Evolutionary conservation across 2,888 invertebrate species (phyloP).

Genomic region (Trissolcus japonicus): DNA sequence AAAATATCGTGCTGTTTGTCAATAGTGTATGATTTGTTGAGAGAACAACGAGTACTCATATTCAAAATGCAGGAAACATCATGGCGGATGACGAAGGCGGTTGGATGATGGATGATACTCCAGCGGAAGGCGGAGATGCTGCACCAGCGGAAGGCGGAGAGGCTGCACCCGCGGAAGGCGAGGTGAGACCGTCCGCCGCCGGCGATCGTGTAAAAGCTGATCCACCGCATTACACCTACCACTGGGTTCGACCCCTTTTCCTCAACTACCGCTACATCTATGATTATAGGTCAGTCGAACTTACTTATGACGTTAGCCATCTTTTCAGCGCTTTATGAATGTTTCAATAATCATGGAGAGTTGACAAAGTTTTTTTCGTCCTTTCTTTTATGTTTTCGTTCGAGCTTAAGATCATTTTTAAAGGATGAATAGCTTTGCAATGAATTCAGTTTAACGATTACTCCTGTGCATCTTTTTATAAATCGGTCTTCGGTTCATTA

Average conservation of each 20-base stretch:
- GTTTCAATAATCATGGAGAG: constrained; percentile 6
- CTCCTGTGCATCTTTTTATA: no score
- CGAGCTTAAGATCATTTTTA: neutral
- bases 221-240: constrained; percentile 84
- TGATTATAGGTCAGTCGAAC: constrained; percentile 80
- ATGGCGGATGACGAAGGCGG: constrained; percentile 68
- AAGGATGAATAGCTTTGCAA: neutral
- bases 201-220: constrained; percentile 78
- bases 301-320: constrained; percentile 14
- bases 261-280: constrained; percentile 89
- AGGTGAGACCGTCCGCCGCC: constrained; percentile 53
- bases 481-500: no score
- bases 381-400: neutral
- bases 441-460: no score
- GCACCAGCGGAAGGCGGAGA: constrained; percentile 76
- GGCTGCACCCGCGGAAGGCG: constrained; percentile 71
- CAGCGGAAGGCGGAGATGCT: constrained; percentile 74
- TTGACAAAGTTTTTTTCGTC: neutral
- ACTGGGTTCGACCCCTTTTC: constrained; percentile 91
- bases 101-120: constrained; percentile 74
- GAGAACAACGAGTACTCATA: no score
- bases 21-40: no score
- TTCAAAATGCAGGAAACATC: constrained; percentile 39
- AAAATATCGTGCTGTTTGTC: no score
- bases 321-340: constrained; percentile 8